phyloP scores from a whole-genome alignment of 2,888 invertebrate species.

The Ryuthela nishihirai region DNA sequence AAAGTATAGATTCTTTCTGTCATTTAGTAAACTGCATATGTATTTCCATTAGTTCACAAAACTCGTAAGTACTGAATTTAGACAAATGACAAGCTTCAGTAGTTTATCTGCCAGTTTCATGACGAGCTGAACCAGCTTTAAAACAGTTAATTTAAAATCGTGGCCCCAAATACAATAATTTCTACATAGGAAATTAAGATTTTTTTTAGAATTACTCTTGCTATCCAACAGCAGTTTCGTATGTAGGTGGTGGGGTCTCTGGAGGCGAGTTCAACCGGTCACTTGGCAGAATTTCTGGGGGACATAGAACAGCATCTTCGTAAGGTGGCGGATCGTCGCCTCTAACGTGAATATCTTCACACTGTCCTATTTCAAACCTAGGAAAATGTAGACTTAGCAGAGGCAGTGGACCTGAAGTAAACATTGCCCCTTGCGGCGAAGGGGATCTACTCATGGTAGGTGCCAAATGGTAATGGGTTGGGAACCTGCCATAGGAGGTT shows the following conservation, averaged over 20 bases:
- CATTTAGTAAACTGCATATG: no score
- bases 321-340: slow-evolving; percentile 11
- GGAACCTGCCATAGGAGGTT: not conserved
- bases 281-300: not conserved
- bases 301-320: slow-evolving; percentile 8
- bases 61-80: no score
- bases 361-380: not conserved
- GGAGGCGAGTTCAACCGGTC: not conserved
- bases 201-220: no score
- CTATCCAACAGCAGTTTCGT: not conserved
- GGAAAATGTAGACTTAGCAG: not conserved
- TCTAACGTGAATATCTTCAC: not conserved
- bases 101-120: no score
- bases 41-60: no score
- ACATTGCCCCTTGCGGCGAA: not conserved
- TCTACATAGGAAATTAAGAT: no score
- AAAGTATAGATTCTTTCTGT: no score
- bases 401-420: not conserved
- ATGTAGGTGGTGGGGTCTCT: slow-evolving; percentile 2
- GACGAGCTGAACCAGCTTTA: no score
- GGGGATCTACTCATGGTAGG: not conserved
- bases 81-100: no score
- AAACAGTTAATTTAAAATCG: no score
- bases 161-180: no score
- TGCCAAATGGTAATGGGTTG: not conserved